Percentiles rank a stretch among this genome's conserved stretches.
phyloP scores from a whole-genome alignment of 2,797 vertebrate genomes.

The Staurois parvus region DNA sequence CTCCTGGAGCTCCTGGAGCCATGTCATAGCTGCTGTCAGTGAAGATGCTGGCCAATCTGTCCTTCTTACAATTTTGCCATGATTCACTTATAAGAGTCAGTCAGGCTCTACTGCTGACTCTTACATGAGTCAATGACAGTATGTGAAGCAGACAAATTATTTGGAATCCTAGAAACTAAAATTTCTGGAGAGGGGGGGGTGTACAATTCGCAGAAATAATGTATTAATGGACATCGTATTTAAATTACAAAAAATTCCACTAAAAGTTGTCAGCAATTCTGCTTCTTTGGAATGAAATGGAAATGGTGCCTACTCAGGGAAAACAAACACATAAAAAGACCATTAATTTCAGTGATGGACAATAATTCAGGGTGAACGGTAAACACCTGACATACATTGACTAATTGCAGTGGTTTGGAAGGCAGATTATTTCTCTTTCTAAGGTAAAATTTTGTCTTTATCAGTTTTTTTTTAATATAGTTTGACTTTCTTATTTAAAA shows the following conservation, averaged over 20 bases:
- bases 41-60: not conserved
- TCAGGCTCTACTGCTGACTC: not conserved
- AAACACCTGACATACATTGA: not conserved
- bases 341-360: not conserved
- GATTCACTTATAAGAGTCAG: not conserved
- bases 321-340: not conserved
- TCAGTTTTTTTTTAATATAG: slow-evolving; percentile 47
- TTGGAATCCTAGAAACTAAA: not conserved
- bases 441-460: slow-evolving; percentile 6
- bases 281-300: not conserved
- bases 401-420: slow-evolving; percentile 2
- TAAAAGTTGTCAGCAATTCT: not conserved
- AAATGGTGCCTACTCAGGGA: slow-evolving; percentile 43
- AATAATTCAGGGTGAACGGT: not conserved
- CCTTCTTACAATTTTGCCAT: not conserved
- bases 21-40: not conserved
- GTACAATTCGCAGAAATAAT: not conserved
- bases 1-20: not conserved
- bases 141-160: too few species aligned
- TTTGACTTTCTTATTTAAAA: slow-evolving; percentile 53
- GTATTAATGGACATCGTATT: too few species aligned
- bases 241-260: not conserved
- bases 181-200: not conserved
- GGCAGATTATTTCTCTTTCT: slow-evolving; percentile 9
- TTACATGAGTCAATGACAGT: not conserved